Base-by-base conservation (phyloP, 2,888 invertebrate species). In the Cataglyphis altisquamis region DNA sequence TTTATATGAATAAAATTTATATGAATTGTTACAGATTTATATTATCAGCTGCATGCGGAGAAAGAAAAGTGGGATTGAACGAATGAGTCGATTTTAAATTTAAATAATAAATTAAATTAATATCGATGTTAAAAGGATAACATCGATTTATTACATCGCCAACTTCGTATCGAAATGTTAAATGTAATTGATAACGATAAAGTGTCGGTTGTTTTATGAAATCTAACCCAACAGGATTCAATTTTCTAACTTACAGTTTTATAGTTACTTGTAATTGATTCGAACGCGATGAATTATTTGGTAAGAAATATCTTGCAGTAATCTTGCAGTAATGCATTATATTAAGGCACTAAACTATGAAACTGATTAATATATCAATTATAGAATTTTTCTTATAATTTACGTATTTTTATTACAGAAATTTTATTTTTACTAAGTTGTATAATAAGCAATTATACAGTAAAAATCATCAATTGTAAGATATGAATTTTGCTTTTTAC, bases 131-230 rank as follows among this genome's bases (percentile, higher is more conserved):
- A 21, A 64, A 64, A 41, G 10, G 12, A 29, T 48, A 4, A 29
- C 5, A 72, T 72, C 39, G 25, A 57, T 5, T 25, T 25, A 57
- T 36, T 57, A 72, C 9, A 15, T 45, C 10, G 67, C 67, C 5
- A 77, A 77, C 39, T 77, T 77, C 66, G 9, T 66, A 25, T 36
- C 3, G 2, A 57, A 74, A 41, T 75, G 10, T 52, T 36, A 36
- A 52, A 52, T 32, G 25, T 25, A 64, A 39, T 64, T 52, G 12
- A 48, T 15, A 39, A 75, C 25, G 10, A 32, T 9, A 39, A 75
- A 39, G 8, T 66, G 45, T 74, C 12, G 21, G 25, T 72, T 45
- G 45, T 62, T 74, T 32, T 74, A 5, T 15, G 21, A 45, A 62
- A 57, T 45, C n/a, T 62, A 73, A 48, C 21, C 36, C 21, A 4